Base-by-base conservation (phyloP, 2,888 invertebrate species). In the Drosophila algonquin region DNA sequence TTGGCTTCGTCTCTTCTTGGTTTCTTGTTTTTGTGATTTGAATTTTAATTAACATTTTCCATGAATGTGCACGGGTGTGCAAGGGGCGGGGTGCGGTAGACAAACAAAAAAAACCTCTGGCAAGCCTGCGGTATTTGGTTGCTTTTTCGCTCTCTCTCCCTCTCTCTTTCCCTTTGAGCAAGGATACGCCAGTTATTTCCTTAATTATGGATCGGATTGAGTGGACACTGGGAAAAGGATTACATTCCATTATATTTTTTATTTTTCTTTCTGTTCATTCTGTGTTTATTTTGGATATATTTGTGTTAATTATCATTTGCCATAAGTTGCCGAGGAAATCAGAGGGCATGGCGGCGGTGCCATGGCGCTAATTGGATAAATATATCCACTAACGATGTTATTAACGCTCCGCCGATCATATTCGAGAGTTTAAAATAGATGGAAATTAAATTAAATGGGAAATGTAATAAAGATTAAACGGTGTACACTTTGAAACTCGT, bases 41-140 rank as follows among this genome's bases (percentile, higher is more conserved):
- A 84, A 79, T 84, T 86, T 87, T 86, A 85, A 86, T 88, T 86
- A 81, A 84, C 75, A 84, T 79, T 86, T 79, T 73, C 73, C 76
- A 77, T 75, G 77, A 84, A 86, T 79, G 73, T 87, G 73, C 74
- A 12, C n/a, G 35, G 35, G 12, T 12, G 35, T 27, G 27, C 69
- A 70, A 7, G 14, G 14, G 27, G 8, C 30, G 7, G 30, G 8
- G 30, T 8, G 8, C 32, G 24, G 60, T 35, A n/a, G 32, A 61
- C 35, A 48, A 21, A 46, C 73, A 54, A 67, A 65, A 65, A 54
- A 53, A 21, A 21, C 21, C 21, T 18, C 24, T 52, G 48, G 51
- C n/a, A 21, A 58, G 32, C 45, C 52, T 60, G 45, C 32, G 60
- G 63, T 62, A 58, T 61, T 55, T 59, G 65, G 35, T 63, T 47